Percentiles rank a stretch among this genome's conserved stretches.
Conservation (phyloP, 2,797 vertebrate species). For the Nyctibius grandis region DNA sequence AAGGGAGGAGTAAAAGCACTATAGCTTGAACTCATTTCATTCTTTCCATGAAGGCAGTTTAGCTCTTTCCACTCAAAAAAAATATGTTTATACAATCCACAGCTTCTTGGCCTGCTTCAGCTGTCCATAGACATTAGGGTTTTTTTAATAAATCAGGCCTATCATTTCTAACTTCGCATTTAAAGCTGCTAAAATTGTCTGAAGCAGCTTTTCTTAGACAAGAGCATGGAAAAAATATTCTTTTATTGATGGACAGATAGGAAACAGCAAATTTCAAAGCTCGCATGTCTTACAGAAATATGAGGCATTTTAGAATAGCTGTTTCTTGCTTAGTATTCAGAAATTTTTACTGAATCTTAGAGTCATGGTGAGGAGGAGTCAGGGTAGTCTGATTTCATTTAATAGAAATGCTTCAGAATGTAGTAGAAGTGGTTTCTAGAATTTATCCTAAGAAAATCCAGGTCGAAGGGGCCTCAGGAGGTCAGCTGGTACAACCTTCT, state of each 20-base stretch:
- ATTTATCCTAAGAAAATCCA: background rate
- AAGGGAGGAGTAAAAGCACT: background rate
- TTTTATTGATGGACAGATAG: background rate
- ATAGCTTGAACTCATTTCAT: background rate
- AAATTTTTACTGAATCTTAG: background rate
- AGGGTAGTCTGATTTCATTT: background rate
- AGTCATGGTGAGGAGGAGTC: background rate
- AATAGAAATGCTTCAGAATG: background rate
- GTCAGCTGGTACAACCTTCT: background rate
- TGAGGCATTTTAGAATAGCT: background rate
- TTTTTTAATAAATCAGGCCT: background rate
- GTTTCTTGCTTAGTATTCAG: background rate
- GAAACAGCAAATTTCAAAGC: background rate
- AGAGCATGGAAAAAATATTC: background rate
- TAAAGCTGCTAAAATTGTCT: background rate
- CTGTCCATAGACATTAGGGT: background rate
- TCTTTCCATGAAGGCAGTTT: background rate
- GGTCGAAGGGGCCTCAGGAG: background rate
- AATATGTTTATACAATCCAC: background rate
- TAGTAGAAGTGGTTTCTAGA: background rate
- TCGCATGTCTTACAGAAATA: background rate
- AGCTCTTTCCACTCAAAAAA: background rate
- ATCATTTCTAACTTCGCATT: background rate
- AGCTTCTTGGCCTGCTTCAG: background rate
- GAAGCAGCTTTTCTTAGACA: background rate